Evolutionary conservation across 2,797 vertebrate genomes (phyloP), one percentile per base, ranked within the genome.

Genomic region (Gouania willdenowi): DNA sequence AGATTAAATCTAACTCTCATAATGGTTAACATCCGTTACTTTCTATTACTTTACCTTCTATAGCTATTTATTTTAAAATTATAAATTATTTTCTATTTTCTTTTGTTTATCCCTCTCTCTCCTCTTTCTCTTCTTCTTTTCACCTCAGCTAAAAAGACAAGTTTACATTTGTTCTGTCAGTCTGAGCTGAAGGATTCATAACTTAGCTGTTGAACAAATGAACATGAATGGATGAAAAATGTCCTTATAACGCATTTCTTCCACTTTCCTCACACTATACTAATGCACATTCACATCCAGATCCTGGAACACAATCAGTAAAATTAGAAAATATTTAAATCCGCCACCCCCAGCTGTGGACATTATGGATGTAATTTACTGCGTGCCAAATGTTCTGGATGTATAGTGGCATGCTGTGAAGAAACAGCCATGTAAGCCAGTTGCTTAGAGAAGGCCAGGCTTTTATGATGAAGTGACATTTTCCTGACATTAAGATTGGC

Each of bases 111-210:
- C 50, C 13, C 42, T 56, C 27, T 35, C 52, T 58, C 46, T 31
- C 26, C 27, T 39, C 29, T 47, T 80, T 81, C 62, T 85, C 83
- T 80, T 83, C 87, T 77, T 88, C 72, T 83, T 79, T 54, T 66
- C 81, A 86, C 82, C 81, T 75, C 86, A 90, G 86, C 88, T 84
- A 87, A 90, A 90, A 93, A 89, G 85, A 91, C 92, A 87, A 92
- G 90, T 75, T n/a, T n/a, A n/a, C 86, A 93, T 87, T 93, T 87
- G 64, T 95, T 92, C 91, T 95, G 91, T 92, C 89, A 92, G 89
- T 92, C 90, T 90, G 90, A 94, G 85, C 92, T 82, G 88, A 91
- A 92, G 90, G 90, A 96, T 71, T 92, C 91, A 83, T 93, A 94
- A 93, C 92, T 75, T 92, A 91, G 90, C 86, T 92, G 91, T 93